Evolutionary conservation across 2,797 vertebrate species (phyloP).

Genomic region (Gambusia yucatana): DNA sequence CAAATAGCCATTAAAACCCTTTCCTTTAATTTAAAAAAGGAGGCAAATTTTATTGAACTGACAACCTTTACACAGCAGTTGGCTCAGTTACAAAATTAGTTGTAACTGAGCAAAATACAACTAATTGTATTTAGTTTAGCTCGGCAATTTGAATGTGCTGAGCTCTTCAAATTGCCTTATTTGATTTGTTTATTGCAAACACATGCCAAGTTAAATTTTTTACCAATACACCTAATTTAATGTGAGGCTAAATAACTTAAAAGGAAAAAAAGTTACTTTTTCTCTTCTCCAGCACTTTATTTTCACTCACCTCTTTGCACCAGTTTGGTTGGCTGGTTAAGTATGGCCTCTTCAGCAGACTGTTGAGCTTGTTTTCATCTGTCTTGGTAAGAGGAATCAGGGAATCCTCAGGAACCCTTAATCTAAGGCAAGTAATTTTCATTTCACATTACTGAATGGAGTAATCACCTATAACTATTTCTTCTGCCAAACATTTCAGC

Average conservation of each 20-base stretch:
- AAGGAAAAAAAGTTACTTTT: neutral
- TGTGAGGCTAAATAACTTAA: neutral
- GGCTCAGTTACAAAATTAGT: neutral
- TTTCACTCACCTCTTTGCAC: conserved; percentile 87
- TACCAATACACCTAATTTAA: neutral
- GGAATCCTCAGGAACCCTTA: conserved; percentile 83
- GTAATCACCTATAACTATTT: neutral
- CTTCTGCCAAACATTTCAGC: conserved; percentile 3
- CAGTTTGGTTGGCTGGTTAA: conserved; percentile 85
- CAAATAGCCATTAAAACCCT: neutral
- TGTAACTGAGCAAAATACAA: neutral
- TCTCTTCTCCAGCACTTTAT: neutral
- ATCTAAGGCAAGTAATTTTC: conserved; percentile 70
- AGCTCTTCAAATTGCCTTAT: neutral
- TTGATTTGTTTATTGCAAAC: neutral
- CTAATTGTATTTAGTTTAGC: too few species aligned
- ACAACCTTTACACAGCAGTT: neutral
- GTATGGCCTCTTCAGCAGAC: conserved; percentile 89
- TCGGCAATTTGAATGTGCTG: neutral
- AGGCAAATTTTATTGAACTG: neutral
- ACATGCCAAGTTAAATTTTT: neutral
- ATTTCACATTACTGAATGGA: neutral
- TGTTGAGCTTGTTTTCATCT: conserved; percentile 89
- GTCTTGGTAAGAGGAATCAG: conserved; percentile 88
- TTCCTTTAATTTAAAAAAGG: neutral